Percentiles rank a stretch among this genome's conserved stretches.
These are phyloP conservation scores for Vulpes vulpes DNA, from an alignment of 2,113 vertebrate genomes.

Conservation along the genomic window DNA sequence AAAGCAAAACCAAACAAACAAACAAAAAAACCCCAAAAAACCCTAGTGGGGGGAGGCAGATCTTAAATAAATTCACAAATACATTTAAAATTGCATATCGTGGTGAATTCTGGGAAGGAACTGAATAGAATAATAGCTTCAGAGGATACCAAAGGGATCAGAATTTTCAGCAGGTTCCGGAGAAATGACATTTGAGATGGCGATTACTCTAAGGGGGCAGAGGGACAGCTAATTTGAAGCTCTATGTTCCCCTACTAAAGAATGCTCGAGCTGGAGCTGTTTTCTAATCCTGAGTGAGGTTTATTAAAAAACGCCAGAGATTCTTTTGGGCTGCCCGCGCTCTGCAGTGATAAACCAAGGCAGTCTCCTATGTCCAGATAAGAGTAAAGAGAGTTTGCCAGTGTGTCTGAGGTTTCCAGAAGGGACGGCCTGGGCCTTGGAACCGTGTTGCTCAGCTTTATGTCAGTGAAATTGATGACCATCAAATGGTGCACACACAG, in stretches of 20 bases:
- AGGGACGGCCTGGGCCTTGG: not conserved
- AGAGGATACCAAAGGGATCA: not conserved
- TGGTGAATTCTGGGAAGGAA: not conserved
- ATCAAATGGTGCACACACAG: not conserved
- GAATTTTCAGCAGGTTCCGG: not conserved
- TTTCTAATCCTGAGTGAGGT: not conserved
- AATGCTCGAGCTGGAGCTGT: not conserved
- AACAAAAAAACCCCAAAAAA: too few species aligned
- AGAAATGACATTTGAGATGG: not conserved
- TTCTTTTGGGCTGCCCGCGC: not conserved
- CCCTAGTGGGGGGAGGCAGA: not conserved
- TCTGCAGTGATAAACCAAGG: not conserved
- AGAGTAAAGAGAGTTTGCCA: not conserved
- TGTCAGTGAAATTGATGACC: constrained; percentile 58
- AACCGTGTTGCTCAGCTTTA: constrained; percentile 57
- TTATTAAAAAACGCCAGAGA: fast-evolving
- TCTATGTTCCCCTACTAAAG: not conserved
- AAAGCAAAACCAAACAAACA: too few species aligned
- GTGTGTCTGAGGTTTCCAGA: not conserved
- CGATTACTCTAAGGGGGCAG: not conserved
- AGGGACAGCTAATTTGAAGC: not conserved
- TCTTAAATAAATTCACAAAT: not conserved
- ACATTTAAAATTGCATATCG: not conserved
- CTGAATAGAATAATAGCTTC: not conserved
- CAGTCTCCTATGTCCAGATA: not conserved